Base-by-base conservation (phyloP, 2,888 invertebrate species). In the Cataglyphis altisquamis region DNA sequence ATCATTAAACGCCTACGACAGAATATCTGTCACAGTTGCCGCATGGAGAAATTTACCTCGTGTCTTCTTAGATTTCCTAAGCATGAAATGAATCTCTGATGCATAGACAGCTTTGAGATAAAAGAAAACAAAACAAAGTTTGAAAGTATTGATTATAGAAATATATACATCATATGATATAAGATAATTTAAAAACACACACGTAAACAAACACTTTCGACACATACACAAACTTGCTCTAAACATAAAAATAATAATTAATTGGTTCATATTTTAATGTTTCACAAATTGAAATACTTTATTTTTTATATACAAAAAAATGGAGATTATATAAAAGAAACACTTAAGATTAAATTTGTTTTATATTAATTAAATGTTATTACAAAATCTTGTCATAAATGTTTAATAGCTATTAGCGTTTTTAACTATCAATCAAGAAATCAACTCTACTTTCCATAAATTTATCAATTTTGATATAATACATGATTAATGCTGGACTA, bases 1-100 rank as follows among this genome's bases (percentile, higher is more conserved):
- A 18, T 80, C 74, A 45, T 80, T 68, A 80, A 80, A 72, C 73
- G 57, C 66, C 52, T 39, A 66, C 52, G 48, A 63, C n/a, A 12
- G 25, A 64, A 64, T 64, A 64, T 32, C 25, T 48, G 52, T 75
- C 32, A 29, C 67, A 39, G 32, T 41, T 39, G 25, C 39, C 15
- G n/a, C 48, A n/a, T 29, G 52, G 36, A 39, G 66, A 57, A 18
- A 15, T 41, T 41, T 57, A 39, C 12, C 29, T 64, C 36, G 64
- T 18, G 12, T 39, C 55, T 39, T 41, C 25, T 77, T 67, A 67
- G 29, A 57, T 18, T 29, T 57, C 29, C 29, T 15, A n/a, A 18
- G 12, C n/a, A 39, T 4, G 25, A 55, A 25, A 66, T 66, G n/a
- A 12, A 66, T 55, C 75, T 63, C 12, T 3, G 64, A 10, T 10